Evolutionary conservation across 2,888 invertebrate species (phyloP).

Genomic region (Ephialtes manifestator): DNA sequence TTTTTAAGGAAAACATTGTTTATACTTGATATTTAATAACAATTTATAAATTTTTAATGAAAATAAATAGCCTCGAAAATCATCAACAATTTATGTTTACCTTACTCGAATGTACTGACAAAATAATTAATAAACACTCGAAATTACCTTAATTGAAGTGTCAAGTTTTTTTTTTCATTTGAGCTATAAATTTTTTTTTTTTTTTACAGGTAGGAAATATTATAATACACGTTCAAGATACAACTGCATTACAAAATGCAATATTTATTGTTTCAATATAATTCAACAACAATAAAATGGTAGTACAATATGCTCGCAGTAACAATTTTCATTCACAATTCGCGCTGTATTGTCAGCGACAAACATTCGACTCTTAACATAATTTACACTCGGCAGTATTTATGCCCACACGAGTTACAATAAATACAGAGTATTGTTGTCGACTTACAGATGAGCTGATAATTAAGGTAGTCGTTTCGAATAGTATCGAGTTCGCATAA

Average conservation of each 20-base stretch:
- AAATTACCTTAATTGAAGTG: no score
- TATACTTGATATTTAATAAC: no score
- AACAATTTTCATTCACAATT: slow-evolving; percentile 76
- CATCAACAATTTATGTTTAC: no score
- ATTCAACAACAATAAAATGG: slow-evolving; percentile 79
- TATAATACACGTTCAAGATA: background rate
- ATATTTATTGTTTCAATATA: slow-evolving; percentile 79
- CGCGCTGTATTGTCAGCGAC: slow-evolving; percentile 52
- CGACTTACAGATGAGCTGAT: slow-evolving; percentile 32
- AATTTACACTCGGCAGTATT: slow-evolving; percentile 43
- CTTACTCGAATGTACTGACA: no score
- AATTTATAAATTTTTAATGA: no score
- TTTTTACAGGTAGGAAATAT: background rate
- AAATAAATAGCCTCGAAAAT: no score
- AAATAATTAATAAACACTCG: no score
- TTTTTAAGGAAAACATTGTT: no score
- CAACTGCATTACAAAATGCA: slow-evolving; percentile 67
- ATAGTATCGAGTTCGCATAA: no score
- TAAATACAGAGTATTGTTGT: slow-evolving; percentile 62
- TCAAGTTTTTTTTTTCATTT: no score
- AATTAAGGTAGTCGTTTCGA: no score
- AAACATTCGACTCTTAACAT: slow-evolving; percentile 37
- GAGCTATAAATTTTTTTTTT: no score
- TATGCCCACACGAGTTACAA: slow-evolving; percentile 45
- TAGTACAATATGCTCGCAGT: slow-evolving; percentile 75